Evolutionary conservation across 2,113 vertebrate species (phyloP).

Genomic region (Pelecanus crispus): DNA sequence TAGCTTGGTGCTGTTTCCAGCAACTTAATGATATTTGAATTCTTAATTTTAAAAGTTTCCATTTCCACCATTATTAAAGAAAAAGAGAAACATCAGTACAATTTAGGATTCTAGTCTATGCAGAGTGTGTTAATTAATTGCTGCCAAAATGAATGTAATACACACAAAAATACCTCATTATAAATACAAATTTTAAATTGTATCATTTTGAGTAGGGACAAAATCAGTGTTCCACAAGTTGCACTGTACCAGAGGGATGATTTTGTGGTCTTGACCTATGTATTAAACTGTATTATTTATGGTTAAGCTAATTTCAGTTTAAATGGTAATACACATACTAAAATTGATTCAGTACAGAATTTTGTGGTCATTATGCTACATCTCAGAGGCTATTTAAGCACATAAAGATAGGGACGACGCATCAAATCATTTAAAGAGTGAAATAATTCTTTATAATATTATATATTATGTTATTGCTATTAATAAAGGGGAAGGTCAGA

Average conservation of each 20-base stretch:
- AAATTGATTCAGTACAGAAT: neutral
- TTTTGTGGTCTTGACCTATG: neutral
- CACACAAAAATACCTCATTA: neutral
- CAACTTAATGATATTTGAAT: slow-evolving; percentile 83
- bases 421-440: neutral
- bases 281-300: neutral
- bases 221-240: neutral
- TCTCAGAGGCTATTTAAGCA: neutral
- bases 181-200: neutral
- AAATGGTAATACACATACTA: neutral
- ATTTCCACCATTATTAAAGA: slow-evolving; percentile 13
- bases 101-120: neutral
- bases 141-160: neutral
- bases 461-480: neutral
- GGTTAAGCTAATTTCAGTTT: neutral
- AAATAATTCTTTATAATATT: neutral
- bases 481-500: neutral
- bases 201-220: neutral
- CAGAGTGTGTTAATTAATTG: neutral
- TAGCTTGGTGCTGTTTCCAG: slow-evolving; percentile 78
- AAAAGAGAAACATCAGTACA: neutral
- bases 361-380: neutral
- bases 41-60: slow-evolving; percentile 70
- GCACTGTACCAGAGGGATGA: neutral
- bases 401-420: neutral